Conservation (phyloP, 1,140 invertebrate species). For the Drepana arcuata region DNA sequence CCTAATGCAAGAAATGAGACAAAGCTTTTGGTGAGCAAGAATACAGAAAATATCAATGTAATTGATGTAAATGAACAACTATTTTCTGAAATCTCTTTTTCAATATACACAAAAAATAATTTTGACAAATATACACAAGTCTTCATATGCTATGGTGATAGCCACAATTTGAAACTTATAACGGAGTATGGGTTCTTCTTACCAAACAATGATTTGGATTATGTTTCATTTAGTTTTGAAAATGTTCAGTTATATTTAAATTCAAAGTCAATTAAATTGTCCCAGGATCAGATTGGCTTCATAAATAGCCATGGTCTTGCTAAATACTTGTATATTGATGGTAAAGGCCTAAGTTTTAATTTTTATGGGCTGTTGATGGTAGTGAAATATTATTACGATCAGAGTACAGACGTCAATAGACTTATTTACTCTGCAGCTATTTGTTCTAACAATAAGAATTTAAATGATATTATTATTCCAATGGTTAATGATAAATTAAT, state of each 20-base stretch:
- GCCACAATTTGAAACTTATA: conserved; percentile 79
- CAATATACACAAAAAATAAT: conserved; percentile 72
- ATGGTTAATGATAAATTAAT: conserved; percentile 39
- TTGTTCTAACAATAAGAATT: conserved; percentile 41
- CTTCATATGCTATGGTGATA: conserved; percentile 84
- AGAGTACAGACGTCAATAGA: conserved; percentile 42
- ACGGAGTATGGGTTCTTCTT: conserved; percentile 82
- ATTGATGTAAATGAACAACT: conserved; percentile 40
- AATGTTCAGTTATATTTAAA: conserved; percentile 49
- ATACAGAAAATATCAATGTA: conserved; percentile 60
- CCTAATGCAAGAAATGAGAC: conserved; percentile 70
- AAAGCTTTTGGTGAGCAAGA: conserved; percentile 55
- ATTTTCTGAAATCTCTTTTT: conserved; percentile 57
- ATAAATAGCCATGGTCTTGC: conserved; percentile 64
- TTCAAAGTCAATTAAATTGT: conserved; percentile 31
- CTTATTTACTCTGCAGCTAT: conserved; percentile 58
- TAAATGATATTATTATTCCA: conserved; percentile 55
- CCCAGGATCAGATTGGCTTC: conserved; percentile 57
- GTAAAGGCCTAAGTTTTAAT: conserved; percentile 73
- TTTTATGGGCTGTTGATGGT: conserved; percentile 58
- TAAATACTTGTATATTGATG: conserved; percentile 70
- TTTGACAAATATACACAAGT: conserved; percentile 75
- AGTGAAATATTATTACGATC: conserved; percentile 50
- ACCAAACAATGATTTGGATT: conserved; percentile 75
- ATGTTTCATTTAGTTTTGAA: conserved; percentile 68